A percentile compares a stretch with the other conserved stretches of the same genome.
Evolutionary conservation across 2,888 invertebrate species (phyloP).

Genomic region (Aradus depressus): DNA sequence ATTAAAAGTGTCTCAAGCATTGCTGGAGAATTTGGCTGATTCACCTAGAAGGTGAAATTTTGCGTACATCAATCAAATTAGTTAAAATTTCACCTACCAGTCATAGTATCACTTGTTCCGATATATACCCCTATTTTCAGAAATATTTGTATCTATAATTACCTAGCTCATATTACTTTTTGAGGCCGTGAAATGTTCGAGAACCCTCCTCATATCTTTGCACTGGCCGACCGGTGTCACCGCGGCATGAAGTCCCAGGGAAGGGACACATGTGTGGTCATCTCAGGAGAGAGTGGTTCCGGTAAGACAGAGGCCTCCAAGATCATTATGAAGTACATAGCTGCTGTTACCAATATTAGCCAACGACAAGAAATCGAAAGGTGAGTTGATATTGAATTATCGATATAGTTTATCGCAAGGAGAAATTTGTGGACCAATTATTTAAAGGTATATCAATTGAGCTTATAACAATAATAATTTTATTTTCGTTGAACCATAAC

Average conservation of each 20-base stretch:
- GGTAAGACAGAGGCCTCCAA: conserved; percentile 99
- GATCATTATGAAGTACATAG: conserved; percentile 97
- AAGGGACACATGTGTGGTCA: conserved; percentile 92
- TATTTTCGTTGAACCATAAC: no score
- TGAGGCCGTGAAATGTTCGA: conserved; percentile 89
- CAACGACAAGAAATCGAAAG: conserved; percentile 93
- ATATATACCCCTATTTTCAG: neutral
- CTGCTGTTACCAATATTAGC: conserved; percentile 86
- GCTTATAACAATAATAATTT: neutral
- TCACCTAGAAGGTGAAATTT: no score
- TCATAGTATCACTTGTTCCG: neutral
- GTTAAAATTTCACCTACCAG: neutral
- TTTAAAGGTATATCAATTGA: conserved; percentile 6
- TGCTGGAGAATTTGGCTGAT: no score
- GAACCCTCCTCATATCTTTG: conserved; percentile 91
- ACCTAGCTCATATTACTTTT: conserved; percentile 24
- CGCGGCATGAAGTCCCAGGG: conserved; percentile 82
- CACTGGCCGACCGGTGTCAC: conserved; percentile 95
- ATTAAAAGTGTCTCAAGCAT: no score
- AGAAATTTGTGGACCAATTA: conserved; percentile 11
- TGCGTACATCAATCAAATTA: no score
- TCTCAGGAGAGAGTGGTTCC: conserved; percentile 94
- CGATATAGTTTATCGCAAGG: neutral
- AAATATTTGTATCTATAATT: neutral
- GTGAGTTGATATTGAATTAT: conserved; percentile 42